Percentiles rank a stretch among this genome's conserved stretches.
These are phyloP conservation scores for Oeneis ivallda DNA, from an alignment of 2,888 invertebrate species.

Conservation along the genomic window DNA sequence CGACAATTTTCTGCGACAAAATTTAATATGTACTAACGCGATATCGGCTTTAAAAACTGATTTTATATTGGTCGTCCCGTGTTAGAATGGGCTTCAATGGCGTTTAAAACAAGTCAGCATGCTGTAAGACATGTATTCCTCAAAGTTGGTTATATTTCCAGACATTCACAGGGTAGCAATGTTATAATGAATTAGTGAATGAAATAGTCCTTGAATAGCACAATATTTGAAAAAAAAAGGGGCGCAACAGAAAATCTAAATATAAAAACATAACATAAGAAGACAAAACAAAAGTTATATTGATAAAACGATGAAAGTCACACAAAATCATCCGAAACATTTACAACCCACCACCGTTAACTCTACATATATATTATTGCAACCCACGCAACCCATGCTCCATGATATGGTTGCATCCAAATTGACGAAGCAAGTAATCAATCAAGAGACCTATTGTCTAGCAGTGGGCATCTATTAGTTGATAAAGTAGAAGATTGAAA, in stretches of 20 bases:
- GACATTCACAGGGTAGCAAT: background rate
- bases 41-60: no score
- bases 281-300: constrained; percentile 1
- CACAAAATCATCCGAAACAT: background rate
- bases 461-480: no score
- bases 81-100: background rate
- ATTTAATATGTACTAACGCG: no score
- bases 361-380: background rate
- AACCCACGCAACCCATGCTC: no score
- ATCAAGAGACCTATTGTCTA: background rate
- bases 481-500: no score
- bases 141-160: constrained; percentile 67
- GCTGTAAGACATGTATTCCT: constrained; percentile 51
- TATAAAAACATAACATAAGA: constrained; percentile 6
- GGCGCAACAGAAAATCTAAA: background rate
- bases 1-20: no score
- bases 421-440: background rate
- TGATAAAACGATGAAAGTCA: background rate
- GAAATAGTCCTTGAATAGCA: background rate
- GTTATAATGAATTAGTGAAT: background rate
- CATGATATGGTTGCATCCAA: background rate
- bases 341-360: background rate
- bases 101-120: constrained; percentile 12
- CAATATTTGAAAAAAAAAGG: background rate
- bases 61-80: no score